phyloP scores from a whole-genome alignment of 2,113 vertebrate species.

The Gadus chalcogrammus region DNA sequence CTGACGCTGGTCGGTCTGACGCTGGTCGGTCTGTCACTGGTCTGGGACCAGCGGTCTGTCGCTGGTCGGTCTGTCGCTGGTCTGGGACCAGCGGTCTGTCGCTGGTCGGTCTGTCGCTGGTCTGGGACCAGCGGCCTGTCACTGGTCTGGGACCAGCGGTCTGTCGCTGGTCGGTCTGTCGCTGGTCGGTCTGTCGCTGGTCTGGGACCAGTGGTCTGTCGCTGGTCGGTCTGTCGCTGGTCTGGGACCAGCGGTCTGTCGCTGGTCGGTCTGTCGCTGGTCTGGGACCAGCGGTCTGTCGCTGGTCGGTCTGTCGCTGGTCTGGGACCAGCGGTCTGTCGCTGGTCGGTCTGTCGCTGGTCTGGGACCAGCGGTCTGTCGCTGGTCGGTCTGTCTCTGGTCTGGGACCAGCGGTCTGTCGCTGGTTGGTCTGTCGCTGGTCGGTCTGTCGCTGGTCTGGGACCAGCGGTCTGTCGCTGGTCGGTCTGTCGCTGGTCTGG shows the following conservation, averaged over 20 bases:
- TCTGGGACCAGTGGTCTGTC: no score
- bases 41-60: background rate
- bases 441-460: background rate
- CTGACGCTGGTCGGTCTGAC: constrained; percentile 1
- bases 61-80: background rate
- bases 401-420: background rate
- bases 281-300: background rate
- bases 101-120: background rate
- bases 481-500: no score
- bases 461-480: constrained; percentile 1
- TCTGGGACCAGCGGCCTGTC: background rate
- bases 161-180: constrained; percentile 3
- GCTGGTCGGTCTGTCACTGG: no score
- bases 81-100: background rate
- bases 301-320: background rate
- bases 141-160: background rate
- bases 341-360: no score
- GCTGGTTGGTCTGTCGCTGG: no score
- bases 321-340: no score
- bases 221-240: no score
- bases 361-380: background rate
- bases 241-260: background rate
- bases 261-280: background rate
- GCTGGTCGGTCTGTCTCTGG: background rate
- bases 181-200: background rate